Base-by-base conservation (phyloP, 2,797 vertebrate genomes). In the Poecilia gillii region DNA sequence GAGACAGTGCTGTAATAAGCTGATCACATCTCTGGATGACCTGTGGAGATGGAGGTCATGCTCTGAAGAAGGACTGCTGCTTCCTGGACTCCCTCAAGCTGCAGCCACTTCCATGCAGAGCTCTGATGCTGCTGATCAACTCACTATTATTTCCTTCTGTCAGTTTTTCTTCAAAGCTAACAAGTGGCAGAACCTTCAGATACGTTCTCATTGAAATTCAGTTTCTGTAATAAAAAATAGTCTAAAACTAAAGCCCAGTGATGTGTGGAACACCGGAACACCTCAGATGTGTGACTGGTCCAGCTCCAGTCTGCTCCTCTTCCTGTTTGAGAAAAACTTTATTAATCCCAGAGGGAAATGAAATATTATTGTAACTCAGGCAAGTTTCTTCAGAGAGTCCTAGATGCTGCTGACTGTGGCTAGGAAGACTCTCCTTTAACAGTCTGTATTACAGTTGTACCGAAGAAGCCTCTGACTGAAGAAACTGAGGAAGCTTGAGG, bases 11-110 rank as follows among this genome's bases (percentile, higher is more conserved):
- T 68, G 41, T 79, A 14, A 25, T 70, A 84, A 80, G 77, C 41
- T 64, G 77, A 89, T 91, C 84, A 80, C 72, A 79, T 90, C 87
- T 84, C 81, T 6, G 25, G 80, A 74, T 92, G 89, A 90, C 90
- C 91, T 88, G 89, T 81, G 90, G 88, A 90, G 82, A 85, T 16
- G 64, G 51, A 39, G 80, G 80, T 83, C 55, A 74, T 71, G 81
- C 82, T 74, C 59, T 9, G 76, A 79, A 45, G 83, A 31, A 12
- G 18, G 4, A 77, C 81, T 55, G 70, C 71, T 74, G 49, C n/a
- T 55, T 51, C 25, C 6, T 3, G 79, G 88, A 80, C 47, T 51
- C 5, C 23, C 20, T 39, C 33, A 31, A n/a, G 6, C 13, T 33
- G 33, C 33, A 68, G 18, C 18, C 18, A 25, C 33, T 4, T 66